Conservation (phyloP, 2,888 invertebrate genomes). For the Phortica magna region DNA sequence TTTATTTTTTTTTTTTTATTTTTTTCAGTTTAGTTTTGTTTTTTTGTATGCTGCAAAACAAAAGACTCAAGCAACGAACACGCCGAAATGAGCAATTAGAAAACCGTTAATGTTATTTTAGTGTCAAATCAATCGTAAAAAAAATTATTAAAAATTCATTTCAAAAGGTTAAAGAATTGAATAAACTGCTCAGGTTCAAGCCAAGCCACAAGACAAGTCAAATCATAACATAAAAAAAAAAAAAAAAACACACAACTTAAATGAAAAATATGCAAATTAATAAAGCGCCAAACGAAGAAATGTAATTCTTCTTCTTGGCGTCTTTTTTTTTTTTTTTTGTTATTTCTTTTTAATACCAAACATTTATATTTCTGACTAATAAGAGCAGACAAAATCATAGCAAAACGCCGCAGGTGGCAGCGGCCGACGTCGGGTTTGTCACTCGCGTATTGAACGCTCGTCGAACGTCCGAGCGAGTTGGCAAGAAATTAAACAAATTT, state of each 20-base stretch:
- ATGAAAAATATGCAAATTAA: slow-evolving; percentile 57
- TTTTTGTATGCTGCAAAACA: slow-evolving; percentile 46
- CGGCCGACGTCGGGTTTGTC: too few relatives aligned
- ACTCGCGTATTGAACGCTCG: too few relatives aligned
- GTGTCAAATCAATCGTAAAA: slow-evolving; percentile 74
- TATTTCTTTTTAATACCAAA: slow-evolving; percentile 1
- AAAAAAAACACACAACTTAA: slow-evolving; percentile 51
- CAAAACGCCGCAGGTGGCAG: not conserved
- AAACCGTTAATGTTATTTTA: slow-evolving; percentile 68
- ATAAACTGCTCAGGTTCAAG: too few relatives aligned
- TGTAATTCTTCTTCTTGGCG: not conserved
- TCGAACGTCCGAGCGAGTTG: slow-evolving; percentile 16
- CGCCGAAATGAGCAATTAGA: slow-evolving; percentile 62
- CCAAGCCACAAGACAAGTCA: not conserved
- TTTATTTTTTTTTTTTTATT: slow-evolving; percentile 52
- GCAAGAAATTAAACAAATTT: slow-evolving; percentile 16
- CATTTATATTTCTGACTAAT: slow-evolving; percentile 59
- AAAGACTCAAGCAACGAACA: slow-evolving; percentile 61
- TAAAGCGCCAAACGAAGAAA: slow-evolving; percentile 15
- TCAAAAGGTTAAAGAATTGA: too few relatives aligned
- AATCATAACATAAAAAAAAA: too few relatives aligned
- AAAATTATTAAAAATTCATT: slow-evolving; percentile 61
- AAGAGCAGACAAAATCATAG: slow-evolving; percentile 47
- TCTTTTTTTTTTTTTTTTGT: too few relatives aligned
- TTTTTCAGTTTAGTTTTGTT: slow-evolving; percentile 46